These are phyloP conservation scores for Pogonus chalceus DNA, from an alignment of 1,140 invertebrate species.

Conservation along the genomic window DNA sequence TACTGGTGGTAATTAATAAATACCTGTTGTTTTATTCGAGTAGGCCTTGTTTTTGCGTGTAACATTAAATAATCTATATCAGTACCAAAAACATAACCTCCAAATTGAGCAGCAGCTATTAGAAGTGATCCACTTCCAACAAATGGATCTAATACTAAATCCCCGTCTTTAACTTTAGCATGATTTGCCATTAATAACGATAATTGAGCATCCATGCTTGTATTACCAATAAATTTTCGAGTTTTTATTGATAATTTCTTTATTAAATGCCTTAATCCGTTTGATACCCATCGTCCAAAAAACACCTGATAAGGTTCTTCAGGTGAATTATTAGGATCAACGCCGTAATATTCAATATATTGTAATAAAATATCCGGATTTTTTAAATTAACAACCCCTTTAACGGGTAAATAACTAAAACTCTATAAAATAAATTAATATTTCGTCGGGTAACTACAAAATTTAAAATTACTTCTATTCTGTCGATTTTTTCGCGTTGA, in stretches of 20 bases:
- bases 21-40: slow-evolving; percentile 65
- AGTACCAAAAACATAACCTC: slow-evolving; percentile 78
- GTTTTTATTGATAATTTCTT: slow-evolving; percentile 73
- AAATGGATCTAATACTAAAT: slow-evolving; percentile 87
- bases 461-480: slow-evolving; percentile 62
- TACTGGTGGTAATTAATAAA: slow-evolving; percentile 5
- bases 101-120: slow-evolving; percentile 83
- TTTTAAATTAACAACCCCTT: slow-evolving; percentile 71
- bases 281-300: slow-evolving; percentile 77
- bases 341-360: slow-evolving; percentile 82
- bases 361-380: slow-evolving; percentile 69
- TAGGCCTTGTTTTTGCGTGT: slow-evolving; percentile 74
- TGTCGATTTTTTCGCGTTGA: slow-evolving; percentile 67
- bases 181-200: slow-evolving; percentile 92
- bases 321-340: slow-evolving; percentile 61
- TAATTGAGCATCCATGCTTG: slow-evolving; percentile 91
- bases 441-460: slow-evolving; percentile 8
- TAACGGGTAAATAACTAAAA: slow-evolving; percentile 69
- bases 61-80: slow-evolving; percentile 92
- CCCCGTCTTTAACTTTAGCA: slow-evolving; percentile 59
- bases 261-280: slow-evolving; percentile 73
- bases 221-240: slow-evolving; percentile 92
- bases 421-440: slow-evolving; percentile 38
- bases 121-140: slow-evolving; percentile 90
- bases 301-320: slow-evolving; percentile 62